Conservation (phyloP, 2,113 vertebrate genomes). For the Colaptes auratus region DNA sequence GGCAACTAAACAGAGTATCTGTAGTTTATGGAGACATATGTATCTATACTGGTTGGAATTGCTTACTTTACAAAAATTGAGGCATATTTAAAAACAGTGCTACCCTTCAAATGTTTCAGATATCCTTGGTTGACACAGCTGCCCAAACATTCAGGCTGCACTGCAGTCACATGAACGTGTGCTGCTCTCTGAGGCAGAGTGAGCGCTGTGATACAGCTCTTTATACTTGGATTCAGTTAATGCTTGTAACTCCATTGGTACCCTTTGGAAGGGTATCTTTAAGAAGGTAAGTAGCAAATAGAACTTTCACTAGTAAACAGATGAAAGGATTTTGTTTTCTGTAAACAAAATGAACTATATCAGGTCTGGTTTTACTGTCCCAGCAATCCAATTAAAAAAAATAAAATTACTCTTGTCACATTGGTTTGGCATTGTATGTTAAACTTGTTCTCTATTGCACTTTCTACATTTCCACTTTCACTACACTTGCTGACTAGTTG, state of each 20-base stretch:
- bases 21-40: not conserved
- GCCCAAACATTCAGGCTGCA: conserved; percentile 43
- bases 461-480: conserved; percentile 48
- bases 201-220: not conserved
- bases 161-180: not conserved
- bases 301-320: conserved; percentile 57
- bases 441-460: conserved; percentile 39
- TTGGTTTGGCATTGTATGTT: conserved; percentile 57
- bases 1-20: not conserved
- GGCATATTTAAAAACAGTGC: conserved; percentile 14
- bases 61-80: not conserved
- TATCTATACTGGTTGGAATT: not conserved
- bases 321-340: conserved; percentile 2
- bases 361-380: conserved; percentile 4
- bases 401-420: not conserved
- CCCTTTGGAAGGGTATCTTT: not conserved
- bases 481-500: conserved; percentile 57
- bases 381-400: not conserved
- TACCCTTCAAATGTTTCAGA: conserved; percentile 1
- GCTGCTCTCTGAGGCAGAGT: not conserved
- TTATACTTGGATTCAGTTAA: not conserved
- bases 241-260: not conserved
- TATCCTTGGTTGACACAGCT: conserved; percentile 49
- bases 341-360: conserved; percentile 51
- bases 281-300: conserved; percentile 45